Conservation (phyloP, 30 jellyfish, hydroid and myxozoan genomes). For the Hydra vulgaris region DNA sequence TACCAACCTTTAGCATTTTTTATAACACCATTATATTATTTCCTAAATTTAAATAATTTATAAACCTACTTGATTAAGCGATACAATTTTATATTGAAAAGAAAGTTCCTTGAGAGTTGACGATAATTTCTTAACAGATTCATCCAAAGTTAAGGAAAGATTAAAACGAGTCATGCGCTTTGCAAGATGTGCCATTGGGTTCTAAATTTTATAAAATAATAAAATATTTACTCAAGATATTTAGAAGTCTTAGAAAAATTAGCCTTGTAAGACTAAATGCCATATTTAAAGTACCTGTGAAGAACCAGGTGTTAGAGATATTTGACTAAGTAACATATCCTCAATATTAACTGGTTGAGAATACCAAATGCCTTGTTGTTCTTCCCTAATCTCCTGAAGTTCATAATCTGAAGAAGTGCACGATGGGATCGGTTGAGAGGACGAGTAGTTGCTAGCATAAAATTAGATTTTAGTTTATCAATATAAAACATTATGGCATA, state of each 20-base stretch:
- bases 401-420: constrained; percentile 21
- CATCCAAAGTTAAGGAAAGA: constrained; percentile 30
- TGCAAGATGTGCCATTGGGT: constrained; percentile 74
- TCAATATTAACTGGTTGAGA: constrained; percentile 88
- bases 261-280: too few species aligned
- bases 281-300: constrained; percentile 67
- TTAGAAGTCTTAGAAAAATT: too few species aligned
- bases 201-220: constrained; percentile 27
- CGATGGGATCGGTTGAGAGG: constrained; percentile 80
- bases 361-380: constrained; percentile 38
- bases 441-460: constrained; percentile 39
- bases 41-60: background rate
- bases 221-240: background rate
- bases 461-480: background rate
- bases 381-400: constrained; percentile 10
- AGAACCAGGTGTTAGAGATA: constrained; percentile 66
- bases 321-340: constrained; percentile 70
- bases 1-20: too few species aligned
- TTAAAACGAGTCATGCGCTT: constrained; percentile 85
- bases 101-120: constrained; percentile 28
- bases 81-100: constrained; percentile 29
- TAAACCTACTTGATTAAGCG: constrained; percentile 58
- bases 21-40: too few species aligned
- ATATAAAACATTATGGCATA: too few species aligned
- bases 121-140: constrained; percentile 28